These are phyloP conservation scores for Stenurella melanura DNA, from an alignment of 2,888 invertebrate genomes.

Conservation along the genomic window DNA sequence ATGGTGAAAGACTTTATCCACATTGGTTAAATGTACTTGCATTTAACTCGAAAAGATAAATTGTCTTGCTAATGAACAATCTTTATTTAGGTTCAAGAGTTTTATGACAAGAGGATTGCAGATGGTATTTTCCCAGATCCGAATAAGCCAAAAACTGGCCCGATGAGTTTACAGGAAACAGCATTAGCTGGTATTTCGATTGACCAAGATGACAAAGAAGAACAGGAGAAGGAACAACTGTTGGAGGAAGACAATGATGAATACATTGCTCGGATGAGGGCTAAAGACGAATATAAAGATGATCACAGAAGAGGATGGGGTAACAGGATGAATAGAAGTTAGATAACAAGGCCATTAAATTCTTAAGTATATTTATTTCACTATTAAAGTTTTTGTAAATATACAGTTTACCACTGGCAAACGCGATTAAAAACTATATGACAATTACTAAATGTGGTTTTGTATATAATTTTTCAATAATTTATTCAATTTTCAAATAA, in stretches of 20 bases:
- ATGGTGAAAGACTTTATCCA: too few species aligned
- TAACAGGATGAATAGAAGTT: slow-evolving; percentile 87
- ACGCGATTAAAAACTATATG: neutral
- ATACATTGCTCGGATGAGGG: slow-evolving; percentile 78
- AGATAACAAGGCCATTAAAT: slow-evolving; percentile 60
- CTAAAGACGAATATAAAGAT: slow-evolving; percentile 92
- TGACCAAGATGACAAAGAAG: slow-evolving; percentile 77
- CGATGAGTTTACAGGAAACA: slow-evolving; percentile 69
- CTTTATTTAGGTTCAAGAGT: slow-evolving; percentile 83
- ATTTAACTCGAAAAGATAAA: too few species aligned
- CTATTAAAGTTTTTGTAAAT: slow-evolving; percentile 5
- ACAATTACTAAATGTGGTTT: neutral
- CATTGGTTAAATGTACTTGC: too few species aligned
- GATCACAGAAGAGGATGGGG: slow-evolving; percentile 91
- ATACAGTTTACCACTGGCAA: neutral
- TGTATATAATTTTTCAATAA: neutral
- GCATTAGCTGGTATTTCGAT: slow-evolving; percentile 66
- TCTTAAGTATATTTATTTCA: neutral
- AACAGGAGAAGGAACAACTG: slow-evolving; percentile 78
- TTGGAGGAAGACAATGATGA: slow-evolving; percentile 85
- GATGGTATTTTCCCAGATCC: slow-evolving; percentile 77
- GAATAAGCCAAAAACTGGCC: slow-evolving; percentile 65
- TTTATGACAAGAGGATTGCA: slow-evolving; percentile 87
- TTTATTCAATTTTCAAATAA: neutral
- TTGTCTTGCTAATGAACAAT: neutral